Conservation (phyloP, 2,113 vertebrate genomes). For the Propithecus coquereli region DNA sequence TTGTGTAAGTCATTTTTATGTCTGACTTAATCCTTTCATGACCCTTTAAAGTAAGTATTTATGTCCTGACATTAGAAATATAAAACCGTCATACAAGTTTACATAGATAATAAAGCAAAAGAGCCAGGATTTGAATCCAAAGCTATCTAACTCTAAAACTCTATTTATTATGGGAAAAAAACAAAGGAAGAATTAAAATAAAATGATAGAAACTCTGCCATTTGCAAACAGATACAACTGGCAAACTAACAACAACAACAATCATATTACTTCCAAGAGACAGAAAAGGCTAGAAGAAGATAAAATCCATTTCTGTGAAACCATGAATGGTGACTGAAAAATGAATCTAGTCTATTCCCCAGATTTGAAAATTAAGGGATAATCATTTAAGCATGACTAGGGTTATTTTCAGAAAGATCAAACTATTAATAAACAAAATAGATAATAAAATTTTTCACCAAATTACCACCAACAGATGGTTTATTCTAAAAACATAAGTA, state of each 20-base stretch:
- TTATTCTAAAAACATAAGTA: neutral
- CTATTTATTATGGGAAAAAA: neutral
- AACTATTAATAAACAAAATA: neutral
- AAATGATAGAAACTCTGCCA: neutral
- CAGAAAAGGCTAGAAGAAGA: neutral
- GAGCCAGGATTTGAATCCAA: neutral
- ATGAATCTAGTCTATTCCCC: neutral
- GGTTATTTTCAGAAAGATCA: neutral
- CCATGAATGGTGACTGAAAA: neutral
- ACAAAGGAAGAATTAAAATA: neutral
- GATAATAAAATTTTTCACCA: neutral
- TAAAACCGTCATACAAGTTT: neutral
- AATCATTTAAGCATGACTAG: neutral
- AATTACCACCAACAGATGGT: neutral
- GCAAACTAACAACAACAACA: neutral
- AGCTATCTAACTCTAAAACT: neutral
- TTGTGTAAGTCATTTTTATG: neutral
- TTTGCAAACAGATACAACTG: neutral
- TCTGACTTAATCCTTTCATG: neutral
- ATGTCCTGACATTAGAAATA: neutral
- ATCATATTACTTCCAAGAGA: neutral
- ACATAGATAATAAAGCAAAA: neutral
- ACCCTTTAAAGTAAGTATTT: neutral
- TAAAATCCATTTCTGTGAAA: neutral
- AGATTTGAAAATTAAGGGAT: neutral